Evolutionary conservation across 2,113 vertebrate species (phyloP).

Genomic region (Verasper variegatus): DNA sequence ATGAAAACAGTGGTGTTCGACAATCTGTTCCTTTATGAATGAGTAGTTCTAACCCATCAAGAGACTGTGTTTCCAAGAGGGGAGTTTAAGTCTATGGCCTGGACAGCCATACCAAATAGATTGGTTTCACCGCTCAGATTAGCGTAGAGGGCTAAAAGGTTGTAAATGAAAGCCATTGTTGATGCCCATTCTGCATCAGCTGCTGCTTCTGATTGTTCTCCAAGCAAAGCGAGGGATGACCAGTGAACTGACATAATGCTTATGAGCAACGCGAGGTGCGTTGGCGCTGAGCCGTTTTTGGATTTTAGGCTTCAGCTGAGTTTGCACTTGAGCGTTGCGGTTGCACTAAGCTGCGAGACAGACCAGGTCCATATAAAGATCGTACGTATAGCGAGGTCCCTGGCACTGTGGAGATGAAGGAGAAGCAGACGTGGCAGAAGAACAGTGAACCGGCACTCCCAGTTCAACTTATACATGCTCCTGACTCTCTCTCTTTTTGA

Average conservation of each 20-base stretch:
- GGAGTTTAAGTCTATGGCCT: slow-evolving; percentile 41
- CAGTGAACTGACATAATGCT: slow-evolving; percentile 40
- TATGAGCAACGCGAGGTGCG: slow-evolving; percentile 32
- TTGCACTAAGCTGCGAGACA: slow-evolving; percentile 15
- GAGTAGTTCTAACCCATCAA: slow-evolving; percentile 52
- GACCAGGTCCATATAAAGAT: slow-evolving; percentile 20
- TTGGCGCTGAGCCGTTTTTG: slow-evolving; percentile 16
- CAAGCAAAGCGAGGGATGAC: slow-evolving; percentile 37
- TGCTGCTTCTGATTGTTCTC: slow-evolving; percentile 49
- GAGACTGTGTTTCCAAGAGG: slow-evolving; percentile 46
- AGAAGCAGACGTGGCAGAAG: slow-evolving; percentile 32
- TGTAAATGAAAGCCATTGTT: slow-evolving; percentile 75
- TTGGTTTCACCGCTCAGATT: slow-evolving; percentile 80
- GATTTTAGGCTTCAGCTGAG: slow-evolving; percentile 26
- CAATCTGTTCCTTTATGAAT: slow-evolving; percentile 70
- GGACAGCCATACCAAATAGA: slow-evolving; percentile 80
- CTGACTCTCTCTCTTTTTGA: slow-evolving; percentile 40
- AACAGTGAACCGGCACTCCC: slow-evolving; percentile 33
- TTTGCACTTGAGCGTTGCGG: slow-evolving; percentile 32
- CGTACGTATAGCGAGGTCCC: slow-evolving; percentile 1
- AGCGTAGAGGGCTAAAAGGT: slow-evolving; percentile 54
- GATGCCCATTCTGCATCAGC: slow-evolving; percentile 50
- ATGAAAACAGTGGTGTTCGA: slow-evolving; percentile 56
- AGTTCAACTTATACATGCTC: slow-evolving; percentile 17
- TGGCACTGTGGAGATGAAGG: slow-evolving; percentile 39